Evolutionary conservation across 1,140 invertebrate genomes (phyloP).

Genomic region (Apolygus lucorum): DNA sequence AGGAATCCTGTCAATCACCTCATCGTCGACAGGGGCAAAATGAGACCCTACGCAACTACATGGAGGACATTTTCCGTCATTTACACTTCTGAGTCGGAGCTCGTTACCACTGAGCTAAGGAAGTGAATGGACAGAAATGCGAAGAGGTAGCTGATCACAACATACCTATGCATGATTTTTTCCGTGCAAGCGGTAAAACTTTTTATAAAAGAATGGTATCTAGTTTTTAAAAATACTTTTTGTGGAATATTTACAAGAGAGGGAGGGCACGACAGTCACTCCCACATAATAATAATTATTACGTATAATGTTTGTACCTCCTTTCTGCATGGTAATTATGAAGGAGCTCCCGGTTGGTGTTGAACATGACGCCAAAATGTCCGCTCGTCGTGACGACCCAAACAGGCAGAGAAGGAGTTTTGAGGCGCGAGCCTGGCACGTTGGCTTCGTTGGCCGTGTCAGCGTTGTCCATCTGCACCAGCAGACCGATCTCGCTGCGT

Average conservation of each 20-base stretch:
- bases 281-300: neutral
- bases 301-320: conserved; percentile 41
- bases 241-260: too few species aligned
- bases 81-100: too few species aligned
- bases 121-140: too few species aligned
- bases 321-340: conserved; percentile 75
- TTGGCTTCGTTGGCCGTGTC: conserved; percentile 36
- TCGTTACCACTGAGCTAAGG: too few species aligned
- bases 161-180: too few species aligned
- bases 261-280: neutral
- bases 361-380: conserved; percentile 68
- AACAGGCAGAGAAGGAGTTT: conserved; percentile 71
- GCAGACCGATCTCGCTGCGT: conserved; percentile 60
- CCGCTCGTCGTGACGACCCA: conserved; percentile 67
- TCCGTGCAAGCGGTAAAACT: too few species aligned
- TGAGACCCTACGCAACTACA: too few species aligned
- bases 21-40: too few species aligned
- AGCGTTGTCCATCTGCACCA: conserved; percentile 53
- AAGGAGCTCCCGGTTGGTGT: conserved; percentile 66
- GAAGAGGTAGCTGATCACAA: too few species aligned
- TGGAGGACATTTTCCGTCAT: too few species aligned
- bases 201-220: too few species aligned
- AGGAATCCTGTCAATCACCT: too few species aligned
- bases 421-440: conserved; percentile 64
- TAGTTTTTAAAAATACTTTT: neutral